These are phyloP conservation scores for Volucella inanis DNA, from an alignment of 2,888 invertebrate genomes.

Conservation along the genomic window DNA sequence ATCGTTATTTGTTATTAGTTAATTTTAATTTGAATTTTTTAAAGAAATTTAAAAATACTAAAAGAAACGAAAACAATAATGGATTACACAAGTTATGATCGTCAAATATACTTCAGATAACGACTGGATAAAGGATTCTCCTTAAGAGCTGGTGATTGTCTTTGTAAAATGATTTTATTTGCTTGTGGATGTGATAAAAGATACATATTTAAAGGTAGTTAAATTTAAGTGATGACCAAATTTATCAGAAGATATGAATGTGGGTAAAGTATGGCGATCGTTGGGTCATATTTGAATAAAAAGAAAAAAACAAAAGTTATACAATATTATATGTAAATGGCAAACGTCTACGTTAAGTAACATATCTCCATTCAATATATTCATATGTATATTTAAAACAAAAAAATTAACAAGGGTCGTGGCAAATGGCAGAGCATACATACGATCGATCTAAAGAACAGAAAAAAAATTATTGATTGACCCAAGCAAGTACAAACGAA, in stretches of 20 bases:
- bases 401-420: not conserved
- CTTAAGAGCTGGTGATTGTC: conserved; percentile 53
- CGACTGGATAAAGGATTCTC: conserved; percentile 62
- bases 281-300: conserved; percentile 62
- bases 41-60: conserved; percentile 48
- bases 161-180: conserved; percentile 20
- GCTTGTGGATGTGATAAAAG: conserved; percentile 19
- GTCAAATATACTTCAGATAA: conserved; percentile 64
- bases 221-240: conserved; percentile 37
- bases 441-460: conserved; percentile 4
- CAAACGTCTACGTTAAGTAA: conserved; percentile 50
- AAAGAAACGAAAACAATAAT: conserved; percentile 32
- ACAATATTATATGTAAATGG: conserved; percentile 47
- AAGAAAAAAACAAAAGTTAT: not conserved
- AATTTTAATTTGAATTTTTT: conserved; percentile 18
- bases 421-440: conserved; percentile 3
- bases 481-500: conserved; percentile 68
- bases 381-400: no score
- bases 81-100: conserved; percentile 66
- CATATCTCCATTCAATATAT: conserved; percentile 5
- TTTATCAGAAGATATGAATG: conserved; percentile 38
- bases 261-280: conserved; percentile 68
- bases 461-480: conserved; percentile 33
- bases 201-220: conserved; percentile 10
- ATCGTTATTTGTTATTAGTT: conserved; percentile 51